Evolutionary conservation across 2,113 vertebrate genomes (phyloP).

Genomic region (Phylloscopus whistleri): DNA sequence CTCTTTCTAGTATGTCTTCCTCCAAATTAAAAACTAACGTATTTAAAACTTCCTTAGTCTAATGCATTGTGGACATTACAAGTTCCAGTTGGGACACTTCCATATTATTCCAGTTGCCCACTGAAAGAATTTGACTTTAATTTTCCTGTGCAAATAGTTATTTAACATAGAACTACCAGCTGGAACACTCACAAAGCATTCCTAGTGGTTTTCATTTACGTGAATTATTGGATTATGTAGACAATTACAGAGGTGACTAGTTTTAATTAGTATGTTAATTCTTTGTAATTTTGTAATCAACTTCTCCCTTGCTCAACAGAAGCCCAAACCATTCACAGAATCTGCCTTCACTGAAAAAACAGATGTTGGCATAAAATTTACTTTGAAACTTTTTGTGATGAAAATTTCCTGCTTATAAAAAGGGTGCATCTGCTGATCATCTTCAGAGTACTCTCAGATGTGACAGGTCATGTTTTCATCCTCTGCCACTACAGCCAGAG

Average conservation of each 20-base stretch:
- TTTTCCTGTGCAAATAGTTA: slow-evolving; percentile 12
- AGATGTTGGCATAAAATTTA: background rate
- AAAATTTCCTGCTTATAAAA: background rate
- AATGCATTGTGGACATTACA: background rate
- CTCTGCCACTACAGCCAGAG: background rate
- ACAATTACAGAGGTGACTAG: slow-evolving; percentile 7
- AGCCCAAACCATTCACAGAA: background rate
- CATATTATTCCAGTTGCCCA: background rate
- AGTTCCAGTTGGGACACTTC: background rate
- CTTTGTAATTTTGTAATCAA: slow-evolving; percentile 10
- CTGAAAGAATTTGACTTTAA: background rate
- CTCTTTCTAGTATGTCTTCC: background rate
- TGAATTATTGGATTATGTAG: slow-evolving; percentile 30
- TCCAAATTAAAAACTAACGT: background rate
- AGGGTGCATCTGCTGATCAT: background rate
- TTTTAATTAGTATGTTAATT: slow-evolving; percentile 55
- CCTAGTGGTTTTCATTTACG: slow-evolving; percentile 42
- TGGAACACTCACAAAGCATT: slow-evolving; percentile 12
- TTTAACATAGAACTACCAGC: background rate
- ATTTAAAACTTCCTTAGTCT: background rate
- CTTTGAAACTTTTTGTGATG: background rate
- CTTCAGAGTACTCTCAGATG: background rate
- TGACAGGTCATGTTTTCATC: background rate
- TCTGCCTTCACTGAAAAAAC: background rate
- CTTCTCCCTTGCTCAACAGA: slow-evolving; percentile 19